These are phyloP conservation scores for Podotricha telesiphe DNA, from an alignment of 2,888 invertebrate species.

Conservation along the genomic window DNA sequence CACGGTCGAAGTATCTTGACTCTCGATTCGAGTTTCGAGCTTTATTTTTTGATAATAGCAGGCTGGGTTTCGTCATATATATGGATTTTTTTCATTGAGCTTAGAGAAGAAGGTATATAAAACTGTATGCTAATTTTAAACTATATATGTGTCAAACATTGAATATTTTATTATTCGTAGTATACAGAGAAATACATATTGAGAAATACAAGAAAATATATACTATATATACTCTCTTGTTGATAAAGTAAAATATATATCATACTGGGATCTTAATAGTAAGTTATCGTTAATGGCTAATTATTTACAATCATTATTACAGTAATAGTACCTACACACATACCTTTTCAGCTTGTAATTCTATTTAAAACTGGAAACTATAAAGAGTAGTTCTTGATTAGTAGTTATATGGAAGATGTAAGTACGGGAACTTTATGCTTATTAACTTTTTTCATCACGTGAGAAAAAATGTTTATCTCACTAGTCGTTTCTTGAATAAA, in stretches of 20 bases:
- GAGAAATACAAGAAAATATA: no score
- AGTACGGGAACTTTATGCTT: slow-evolving; percentile 23
- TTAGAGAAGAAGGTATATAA: neutral
- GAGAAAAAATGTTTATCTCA: slow-evolving; percentile 36
- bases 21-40: slow-evolving; percentile 46
- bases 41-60: slow-evolving; percentile 52
- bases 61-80: slow-evolving; percentile 52
- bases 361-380: slow-evolving; percentile 17
- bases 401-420: slow-evolving; percentile 24
- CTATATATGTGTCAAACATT: no score
- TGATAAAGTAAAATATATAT: neutral
- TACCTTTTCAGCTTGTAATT: neutral
- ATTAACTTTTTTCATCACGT: slow-evolving; percentile 31
- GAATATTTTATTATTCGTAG: no score
- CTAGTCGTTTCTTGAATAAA: slow-evolving; percentile 39
- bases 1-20: slow-evolving; percentile 34
- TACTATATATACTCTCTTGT: no score
- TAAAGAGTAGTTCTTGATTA: slow-evolving; percentile 15
- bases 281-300: neutral
- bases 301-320: slow-evolving; percentile 3
- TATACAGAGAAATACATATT: no score
- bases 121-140: no score
- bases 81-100: neutral
- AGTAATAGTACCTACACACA: neutral
- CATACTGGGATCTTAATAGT: neutral